These are phyloP conservation scores for Drosophila neotestacea DNA, from an alignment of 2,888 invertebrate species.

Conservation along the genomic window DNA sequence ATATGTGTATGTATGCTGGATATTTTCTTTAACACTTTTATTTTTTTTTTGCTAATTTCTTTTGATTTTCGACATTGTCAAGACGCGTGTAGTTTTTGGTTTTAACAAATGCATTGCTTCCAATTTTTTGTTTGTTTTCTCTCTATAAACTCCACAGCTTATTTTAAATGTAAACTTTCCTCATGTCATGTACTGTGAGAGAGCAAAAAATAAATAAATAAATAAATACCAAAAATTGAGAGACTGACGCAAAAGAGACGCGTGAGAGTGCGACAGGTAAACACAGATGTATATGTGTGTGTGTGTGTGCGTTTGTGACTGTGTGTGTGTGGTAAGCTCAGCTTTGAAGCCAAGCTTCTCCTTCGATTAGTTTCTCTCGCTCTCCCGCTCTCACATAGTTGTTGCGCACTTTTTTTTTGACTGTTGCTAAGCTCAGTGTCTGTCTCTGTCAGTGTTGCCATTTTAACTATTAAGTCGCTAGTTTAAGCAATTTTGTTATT, in stretches of 20 bases:
- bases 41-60: constrained; percentile 56
- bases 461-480: no score
- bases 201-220: constrained; percentile 4
- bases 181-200: constrained; percentile 45
- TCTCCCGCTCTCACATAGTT: constrained; percentile 18
- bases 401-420: neutral
- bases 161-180: constrained; percentile 37
- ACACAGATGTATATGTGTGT: constrained; percentile 6
- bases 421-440: constrained; percentile 4
- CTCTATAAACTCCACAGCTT: constrained; percentile 12
- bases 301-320: constrained; percentile 3
- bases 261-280: constrained; percentile 28
- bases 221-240: neutral
- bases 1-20: constrained; percentile 5
- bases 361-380: constrained; percentile 26
- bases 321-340: constrained; percentile 18
- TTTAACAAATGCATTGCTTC: constrained; percentile 70
- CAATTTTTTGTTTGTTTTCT: constrained; percentile 29
- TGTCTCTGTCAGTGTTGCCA: neutral
- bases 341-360: constrained; percentile 38
- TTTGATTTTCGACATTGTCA: constrained; percentile 70
- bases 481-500: no score
- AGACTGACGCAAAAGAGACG: constrained; percentile 20
- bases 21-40: constrained; percentile 11
- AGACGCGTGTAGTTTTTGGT: constrained; percentile 66